These are phyloP conservation scores for Solea solea DNA, from an alignment of 2,113 vertebrate genomes.

Conservation along the genomic window DNA sequence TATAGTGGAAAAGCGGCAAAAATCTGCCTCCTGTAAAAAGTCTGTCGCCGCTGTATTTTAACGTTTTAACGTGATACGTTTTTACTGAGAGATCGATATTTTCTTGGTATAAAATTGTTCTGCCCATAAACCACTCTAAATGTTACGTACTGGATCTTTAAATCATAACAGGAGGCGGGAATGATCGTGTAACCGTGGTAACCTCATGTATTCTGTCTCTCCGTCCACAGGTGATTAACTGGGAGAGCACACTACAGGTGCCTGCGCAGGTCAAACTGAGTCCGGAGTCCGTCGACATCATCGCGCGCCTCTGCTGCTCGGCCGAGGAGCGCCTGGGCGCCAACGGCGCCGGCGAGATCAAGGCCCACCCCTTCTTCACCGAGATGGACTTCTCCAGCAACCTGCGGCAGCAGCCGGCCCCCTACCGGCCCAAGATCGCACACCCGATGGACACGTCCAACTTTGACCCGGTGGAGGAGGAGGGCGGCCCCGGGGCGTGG, in stretches of 20 bases:
- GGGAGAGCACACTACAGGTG: constrained; percentile 96
- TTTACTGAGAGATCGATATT: too few species aligned
- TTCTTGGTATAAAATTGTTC: too few species aligned
- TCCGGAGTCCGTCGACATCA: constrained; percentile 92
- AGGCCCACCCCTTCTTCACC: constrained; percentile 92
- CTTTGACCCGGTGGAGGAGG: constrained; percentile 97
- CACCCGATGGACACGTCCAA: constrained; percentile 99
- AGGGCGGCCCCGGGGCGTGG: constrained; percentile 87
- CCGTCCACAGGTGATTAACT: constrained; percentile 91
- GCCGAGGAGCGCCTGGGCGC: constrained; percentile 92
- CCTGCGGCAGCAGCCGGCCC: constrained; percentile 93
- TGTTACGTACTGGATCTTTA: too few species aligned
- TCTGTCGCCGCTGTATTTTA: too few species aligned
- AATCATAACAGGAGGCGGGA: too few species aligned
- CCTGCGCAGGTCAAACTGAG: constrained; percentile 94
- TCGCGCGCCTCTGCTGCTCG: constrained; percentile 92
- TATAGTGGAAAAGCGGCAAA: too few species aligned
- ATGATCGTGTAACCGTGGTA: background rate
- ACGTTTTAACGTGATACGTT: too few species aligned
- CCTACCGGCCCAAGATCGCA: constrained; percentile 94
- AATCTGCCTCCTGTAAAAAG: too few species aligned
- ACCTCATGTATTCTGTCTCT: background rate
- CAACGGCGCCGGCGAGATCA: constrained; percentile 93
- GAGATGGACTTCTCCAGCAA: constrained; percentile 93
- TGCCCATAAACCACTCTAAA: too few species aligned